Percentiles rank a stretch among this genome's conserved stretches.
phyloP scores from a whole-genome alignment of 2,113 vertebrate species.

The Pituophis catenifer region DNA sequence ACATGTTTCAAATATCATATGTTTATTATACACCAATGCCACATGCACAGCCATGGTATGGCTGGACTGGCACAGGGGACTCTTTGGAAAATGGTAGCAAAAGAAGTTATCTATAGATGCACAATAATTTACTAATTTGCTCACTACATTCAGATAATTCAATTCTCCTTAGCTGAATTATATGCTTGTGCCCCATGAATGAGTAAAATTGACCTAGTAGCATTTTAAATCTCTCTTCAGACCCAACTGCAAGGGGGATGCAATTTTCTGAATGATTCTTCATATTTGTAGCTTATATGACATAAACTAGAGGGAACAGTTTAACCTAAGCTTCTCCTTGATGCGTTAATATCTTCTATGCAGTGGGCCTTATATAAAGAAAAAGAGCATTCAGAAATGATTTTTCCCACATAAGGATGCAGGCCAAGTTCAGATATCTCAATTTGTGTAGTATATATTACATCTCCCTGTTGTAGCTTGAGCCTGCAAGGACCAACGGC shows the following conservation, averaged over 20 bases:
- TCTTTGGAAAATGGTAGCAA: neutral
- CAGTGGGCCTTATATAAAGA: neutral
- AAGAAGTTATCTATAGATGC: neutral
- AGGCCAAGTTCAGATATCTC: neutral
- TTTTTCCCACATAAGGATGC: neutral
- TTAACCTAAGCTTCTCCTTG: neutral
- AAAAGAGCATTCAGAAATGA: neutral
- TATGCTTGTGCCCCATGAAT: neutral
- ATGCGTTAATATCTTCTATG: neutral
- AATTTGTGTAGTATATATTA: neutral
- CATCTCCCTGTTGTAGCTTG: neutral
- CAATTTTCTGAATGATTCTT: neutral
- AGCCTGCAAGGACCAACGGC: neutral
- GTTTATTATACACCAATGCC: neutral
- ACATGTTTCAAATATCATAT: neutral
- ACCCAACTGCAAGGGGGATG: too few species aligned
- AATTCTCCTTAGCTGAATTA: neutral
- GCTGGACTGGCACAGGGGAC: neutral
- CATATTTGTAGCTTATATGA: neutral
- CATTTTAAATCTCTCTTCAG: neutral
- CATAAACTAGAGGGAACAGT: neutral
- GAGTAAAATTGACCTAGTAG: neutral
- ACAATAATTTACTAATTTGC: neutral
- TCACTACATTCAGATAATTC: neutral
- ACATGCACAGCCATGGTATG: neutral